Conservation (phyloP, 92 coral and sea anemone genomes). For the Porites lobata region DNA sequence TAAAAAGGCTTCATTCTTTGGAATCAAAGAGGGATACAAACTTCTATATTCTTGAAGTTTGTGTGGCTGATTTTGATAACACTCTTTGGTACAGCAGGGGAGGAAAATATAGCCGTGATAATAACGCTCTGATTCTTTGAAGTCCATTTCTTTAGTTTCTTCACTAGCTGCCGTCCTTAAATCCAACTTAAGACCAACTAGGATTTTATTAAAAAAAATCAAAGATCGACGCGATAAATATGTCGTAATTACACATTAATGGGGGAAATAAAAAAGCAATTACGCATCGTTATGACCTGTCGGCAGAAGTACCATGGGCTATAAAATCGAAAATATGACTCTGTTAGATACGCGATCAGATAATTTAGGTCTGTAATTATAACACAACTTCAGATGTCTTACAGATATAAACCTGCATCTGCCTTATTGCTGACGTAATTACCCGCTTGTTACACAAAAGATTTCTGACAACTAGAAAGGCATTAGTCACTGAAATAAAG, state of each 20-base stretch:
- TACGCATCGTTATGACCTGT: slow-evolving; percentile 18
- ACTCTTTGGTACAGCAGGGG: slow-evolving; percentile 11
- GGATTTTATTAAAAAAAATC: slow-evolving; percentile 4
- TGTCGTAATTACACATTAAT: slow-evolving; percentile 15
- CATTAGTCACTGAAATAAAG: not conserved
- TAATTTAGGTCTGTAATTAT: slow-evolving; percentile 14
- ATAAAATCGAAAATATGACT: slow-evolving; percentile 3
- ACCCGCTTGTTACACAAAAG: not conserved
- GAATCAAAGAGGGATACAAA: not conserved
- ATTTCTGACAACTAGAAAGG: not conserved
- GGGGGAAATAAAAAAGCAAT: slow-evolving; percentile 3
- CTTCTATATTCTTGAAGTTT: not conserved
- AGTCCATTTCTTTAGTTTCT: not conserved
- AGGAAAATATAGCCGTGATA: slow-evolving; percentile 26
- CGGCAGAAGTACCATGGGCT: not conserved
- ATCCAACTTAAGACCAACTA: not conserved
- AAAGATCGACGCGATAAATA: slow-evolving; percentile 28
- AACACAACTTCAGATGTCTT: too few relatives aligned
- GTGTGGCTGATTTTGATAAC: not conserved
- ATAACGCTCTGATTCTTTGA: not conserved
- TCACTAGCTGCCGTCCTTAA: not conserved
- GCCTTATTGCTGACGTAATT: not conserved
- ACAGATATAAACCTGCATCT: not conserved
- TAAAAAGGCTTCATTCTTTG: not conserved
- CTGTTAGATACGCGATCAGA: slow-evolving; percentile 9